These are phyloP conservation scores for Paramormyrops hopkinsi DNA, from an alignment of 2,797 vertebrate genomes.

Conservation along the genomic window DNA sequence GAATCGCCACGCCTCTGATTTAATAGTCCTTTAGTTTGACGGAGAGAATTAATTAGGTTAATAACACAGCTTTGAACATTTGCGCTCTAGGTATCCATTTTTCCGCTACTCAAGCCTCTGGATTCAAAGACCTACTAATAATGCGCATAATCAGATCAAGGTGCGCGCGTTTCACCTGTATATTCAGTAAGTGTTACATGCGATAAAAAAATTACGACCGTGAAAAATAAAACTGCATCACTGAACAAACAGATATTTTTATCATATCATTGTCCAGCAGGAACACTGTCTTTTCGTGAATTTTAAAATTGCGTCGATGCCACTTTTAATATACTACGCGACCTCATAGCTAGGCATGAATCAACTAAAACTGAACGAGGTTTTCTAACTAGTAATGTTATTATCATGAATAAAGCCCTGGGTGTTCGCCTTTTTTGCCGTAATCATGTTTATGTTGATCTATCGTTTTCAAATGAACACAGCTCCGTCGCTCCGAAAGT, in stretches of 20 bases:
- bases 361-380: background rate
- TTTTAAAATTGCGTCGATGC: background rate
- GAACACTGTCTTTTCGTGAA: background rate
- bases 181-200: background rate
- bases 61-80: background rate
- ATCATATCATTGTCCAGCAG: background rate
- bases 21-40: background rate
- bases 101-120: background rate
- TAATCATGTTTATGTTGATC: background rate
- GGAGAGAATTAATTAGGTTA: background rate
- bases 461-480: background rate
- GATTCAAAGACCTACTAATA: background rate
- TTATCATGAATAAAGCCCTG: background rate
- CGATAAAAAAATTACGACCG: background rate
- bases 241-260: background rate
- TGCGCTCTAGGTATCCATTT: background rate
- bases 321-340: background rate
- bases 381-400: background rate
- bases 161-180: background rate
- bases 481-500: background rate
- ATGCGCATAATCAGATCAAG: background rate
- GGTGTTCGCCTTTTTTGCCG: background rate
- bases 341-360: background rate
- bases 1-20: background rate
- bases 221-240: background rate